Percentiles rank a stretch among this genome's conserved stretches.
phyloP scores from a whole-genome alignment of 2,113 vertebrate species.

The Sander vitreus region DNA sequence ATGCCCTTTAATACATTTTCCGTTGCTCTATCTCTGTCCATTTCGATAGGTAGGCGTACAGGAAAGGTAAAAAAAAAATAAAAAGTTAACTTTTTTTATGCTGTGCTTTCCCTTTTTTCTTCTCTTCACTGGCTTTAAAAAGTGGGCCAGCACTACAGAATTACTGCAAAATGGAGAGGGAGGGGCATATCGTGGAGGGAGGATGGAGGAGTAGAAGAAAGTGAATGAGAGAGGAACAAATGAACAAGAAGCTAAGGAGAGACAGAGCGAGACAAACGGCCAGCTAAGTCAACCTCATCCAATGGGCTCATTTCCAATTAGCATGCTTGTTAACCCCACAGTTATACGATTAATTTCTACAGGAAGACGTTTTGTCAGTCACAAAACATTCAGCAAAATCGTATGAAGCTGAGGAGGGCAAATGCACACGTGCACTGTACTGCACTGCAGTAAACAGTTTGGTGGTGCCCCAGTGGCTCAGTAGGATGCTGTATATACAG shows the following conservation, averaged over 20 bases:
- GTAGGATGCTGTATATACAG: background rate
- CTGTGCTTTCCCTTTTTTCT: background rate
- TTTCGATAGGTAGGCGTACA: background rate
- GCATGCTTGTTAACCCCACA: slow-evolving; percentile 30
- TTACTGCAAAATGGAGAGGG: slow-evolving; percentile 16
- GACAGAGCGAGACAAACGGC: background rate
- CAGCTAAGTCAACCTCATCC: slow-evolving; percentile 7
- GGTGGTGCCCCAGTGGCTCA: background rate
- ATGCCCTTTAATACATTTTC: background rate
- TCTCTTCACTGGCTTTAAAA: slow-evolving; percentile 22
- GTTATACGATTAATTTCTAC: slow-evolving; percentile 1
- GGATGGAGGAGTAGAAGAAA: background rate
- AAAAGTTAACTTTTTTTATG: slow-evolving; percentile 24
- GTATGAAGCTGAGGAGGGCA: background rate
- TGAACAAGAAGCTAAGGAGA: background rate
- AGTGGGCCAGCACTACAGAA: slow-evolving; percentile 40
- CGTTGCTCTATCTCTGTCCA: background rate
- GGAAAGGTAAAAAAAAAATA: background rate
- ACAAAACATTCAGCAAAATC: background rate
- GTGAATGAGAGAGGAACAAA: slow-evolving; percentile 20
- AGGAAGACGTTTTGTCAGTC: background rate
- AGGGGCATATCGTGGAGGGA: background rate
- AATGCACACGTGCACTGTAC: background rate
- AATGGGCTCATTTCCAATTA: slow-evolving; percentile 39
- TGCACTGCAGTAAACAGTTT: slow-evolving; percentile 6